Evolutionary conservation across 2,888 invertebrate species (phyloP), one percentile per base, ranked within the genome.

Genomic region (Drosophila robusta): DNA sequence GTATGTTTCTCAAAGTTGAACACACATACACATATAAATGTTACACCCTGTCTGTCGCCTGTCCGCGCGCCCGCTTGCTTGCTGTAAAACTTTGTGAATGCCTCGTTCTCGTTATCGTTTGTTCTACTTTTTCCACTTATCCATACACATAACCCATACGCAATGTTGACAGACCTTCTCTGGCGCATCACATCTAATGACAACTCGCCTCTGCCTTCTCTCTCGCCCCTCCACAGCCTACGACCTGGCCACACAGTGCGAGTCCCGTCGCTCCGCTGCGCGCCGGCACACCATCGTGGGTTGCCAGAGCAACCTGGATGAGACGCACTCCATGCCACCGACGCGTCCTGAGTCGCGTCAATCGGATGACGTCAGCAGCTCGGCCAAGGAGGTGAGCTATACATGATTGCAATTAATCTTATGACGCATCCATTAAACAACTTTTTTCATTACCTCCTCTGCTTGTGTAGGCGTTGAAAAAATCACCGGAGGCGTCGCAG

Each of bases 241-340:
- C 90, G 97, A 97, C 92, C 93, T 97, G 91, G 97, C 97, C 69
- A 96, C 96, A 46, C 96, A 96, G 90, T 95, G 96, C 89, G 95
- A 96, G 61, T 95, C 95, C 45, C 93, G 95, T 61, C 94, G 95
- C 57, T 95, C 94, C 46, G 95, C 95, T 26, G 93, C 94, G 93
- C 93, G 95, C 56, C 95, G 95, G 62, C 96, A 95, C 92, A 96
- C 94, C 68, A 94, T 94, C 16, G 95, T 94, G 78, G 94, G 95
- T 67, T 94, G 92, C 92, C 92, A 92, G 72, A 92, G 92, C 73
- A 92, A 92, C 77, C 84, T 89, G 62, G 90, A 91, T 67, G 94
- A 93, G 91, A 92, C 92, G 47, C 91, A 91, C 75, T 93, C 92
- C 76, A 93, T 85, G 90, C 96, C 96, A 52, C 95, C 96, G 88